A percentile compares a stretch with the other conserved stretches of the same genome.
phyloP scores from a whole-genome alignment of 35 echinoderm and acorn worm species.

The Lytechinus variegatus region DNA sequence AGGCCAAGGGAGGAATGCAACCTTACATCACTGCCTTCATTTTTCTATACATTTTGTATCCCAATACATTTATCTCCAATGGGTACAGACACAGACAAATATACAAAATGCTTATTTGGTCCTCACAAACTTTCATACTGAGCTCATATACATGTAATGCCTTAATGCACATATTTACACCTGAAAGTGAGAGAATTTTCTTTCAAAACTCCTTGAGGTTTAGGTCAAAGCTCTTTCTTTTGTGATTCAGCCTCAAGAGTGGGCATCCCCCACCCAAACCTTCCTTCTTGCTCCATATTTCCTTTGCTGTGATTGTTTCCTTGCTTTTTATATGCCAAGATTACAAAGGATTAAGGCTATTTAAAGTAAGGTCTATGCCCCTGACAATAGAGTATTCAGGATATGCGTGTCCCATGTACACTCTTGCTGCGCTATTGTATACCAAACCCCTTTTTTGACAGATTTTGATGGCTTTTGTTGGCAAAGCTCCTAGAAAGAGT shows the following conservation, averaged over 20 bases:
- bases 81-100: too few species aligned
- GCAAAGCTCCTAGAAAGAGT: background rate
- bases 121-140: too few species aligned
- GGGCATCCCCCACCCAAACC: too few species aligned
- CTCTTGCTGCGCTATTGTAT: background rate
- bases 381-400: background rate
- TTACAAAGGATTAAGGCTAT: conserved; percentile 19
- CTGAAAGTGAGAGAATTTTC: background rate
- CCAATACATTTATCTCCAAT: too few species aligned
- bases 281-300: background rate
- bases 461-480: background rate
- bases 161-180: background rate
- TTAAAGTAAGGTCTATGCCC: background rate
- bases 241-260: background rate
- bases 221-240: background rate
- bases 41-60: too few species aligned
- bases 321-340: background rate
- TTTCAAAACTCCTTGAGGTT: background rate
- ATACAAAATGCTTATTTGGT: too few species aligned
- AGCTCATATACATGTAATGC: too few species aligned
- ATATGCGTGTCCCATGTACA: background rate
- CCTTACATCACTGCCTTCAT: too few species aligned
- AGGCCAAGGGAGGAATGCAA: too few species aligned
- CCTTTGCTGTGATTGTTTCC: background rate
- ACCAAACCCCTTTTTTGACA: background rate